phyloP scores from a whole-genome alignment of 2,797 vertebrate species.

The Hypotaenidia okinawae region DNA sequence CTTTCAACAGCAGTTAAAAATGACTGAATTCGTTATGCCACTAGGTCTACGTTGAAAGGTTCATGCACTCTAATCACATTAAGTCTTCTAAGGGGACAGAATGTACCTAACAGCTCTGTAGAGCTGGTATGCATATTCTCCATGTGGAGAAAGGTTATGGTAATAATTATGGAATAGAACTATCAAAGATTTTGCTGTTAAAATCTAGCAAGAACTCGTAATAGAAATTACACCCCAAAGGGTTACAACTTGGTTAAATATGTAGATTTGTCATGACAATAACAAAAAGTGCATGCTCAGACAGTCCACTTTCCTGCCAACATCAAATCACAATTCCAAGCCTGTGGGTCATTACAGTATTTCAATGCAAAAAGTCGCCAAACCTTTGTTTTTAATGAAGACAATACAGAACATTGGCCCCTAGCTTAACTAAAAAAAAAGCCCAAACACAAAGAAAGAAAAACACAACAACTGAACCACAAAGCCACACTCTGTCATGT shows the following conservation, averaged over 20 bases:
- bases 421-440: not conserved
- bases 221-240: not conserved
- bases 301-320: conserved; percentile 35
- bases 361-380: conserved; percentile 23
- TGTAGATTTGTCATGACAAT: conserved; percentile 20
- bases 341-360: conserved; percentile 26
- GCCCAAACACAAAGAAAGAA: too few species aligned
- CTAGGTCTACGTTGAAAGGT: not conserved
- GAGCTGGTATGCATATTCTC: fast-evolving
- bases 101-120: fast-evolving
- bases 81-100: not conserved
- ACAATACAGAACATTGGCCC: not conserved
- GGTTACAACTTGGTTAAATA: conserved; percentile 15
- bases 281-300: conserved; percentile 46
- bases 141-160: not conserved
- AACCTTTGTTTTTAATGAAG: conserved; percentile 3
- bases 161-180: not conserved
- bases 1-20: not conserved
- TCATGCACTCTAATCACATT: not conserved
- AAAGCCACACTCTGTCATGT: not conserved
- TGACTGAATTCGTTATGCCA: not conserved
- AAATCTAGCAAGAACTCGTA: not conserved
- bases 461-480: too few species aligned
- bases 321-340: conserved; percentile 23
- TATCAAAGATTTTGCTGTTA: not conserved